These are phyloP conservation scores for Panopea generosa DNA, from an alignment of 2,888 invertebrate species.

Conservation along the genomic window DNA sequence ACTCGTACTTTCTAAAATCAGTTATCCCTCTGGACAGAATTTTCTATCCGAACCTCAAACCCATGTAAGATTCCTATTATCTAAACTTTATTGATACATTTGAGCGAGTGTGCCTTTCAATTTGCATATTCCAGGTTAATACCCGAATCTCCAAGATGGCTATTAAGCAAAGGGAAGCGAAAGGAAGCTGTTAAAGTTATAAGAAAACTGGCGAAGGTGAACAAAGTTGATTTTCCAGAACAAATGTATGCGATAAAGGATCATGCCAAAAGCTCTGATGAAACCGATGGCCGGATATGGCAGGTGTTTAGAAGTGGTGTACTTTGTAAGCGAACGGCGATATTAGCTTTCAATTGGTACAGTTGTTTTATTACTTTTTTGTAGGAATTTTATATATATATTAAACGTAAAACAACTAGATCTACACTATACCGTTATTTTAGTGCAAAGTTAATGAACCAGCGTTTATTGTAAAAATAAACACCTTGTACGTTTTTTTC, in stretches of 20 bases:
- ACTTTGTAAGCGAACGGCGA: conserved; percentile 53
- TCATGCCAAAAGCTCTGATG: neutral
- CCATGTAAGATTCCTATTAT: too few relatives aligned
- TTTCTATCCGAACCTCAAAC: too few relatives aligned
- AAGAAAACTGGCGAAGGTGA: conserved; percentile 31
- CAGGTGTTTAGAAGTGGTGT: conserved; percentile 57
- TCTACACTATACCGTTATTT: too few relatives aligned
- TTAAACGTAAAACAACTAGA: too few relatives aligned
- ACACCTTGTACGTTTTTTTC: too few relatives aligned
- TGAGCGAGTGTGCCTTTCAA: neutral
- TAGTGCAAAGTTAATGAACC: too few relatives aligned
- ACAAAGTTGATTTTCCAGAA: conserved; percentile 22
- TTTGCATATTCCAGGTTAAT: conserved; percentile 52
- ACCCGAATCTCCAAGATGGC: conserved; percentile 59
- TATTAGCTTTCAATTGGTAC: conserved; percentile 88
- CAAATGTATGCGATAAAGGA: conserved; percentile 1
- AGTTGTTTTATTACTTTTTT: too few relatives aligned
- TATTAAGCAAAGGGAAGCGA: conserved; percentile 42
- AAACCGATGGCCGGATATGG: conserved; percentile 28
- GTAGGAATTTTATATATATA: too few relatives aligned
- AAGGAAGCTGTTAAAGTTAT: conserved; percentile 28
- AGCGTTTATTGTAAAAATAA: too few relatives aligned
- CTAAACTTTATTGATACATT: too few relatives aligned
- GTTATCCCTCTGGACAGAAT: too few relatives aligned
- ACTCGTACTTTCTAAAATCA: too few relatives aligned